phyloP scores from a whole-genome alignment of 1,140 invertebrate species.

The Diplogasteroides magnus region DNA sequence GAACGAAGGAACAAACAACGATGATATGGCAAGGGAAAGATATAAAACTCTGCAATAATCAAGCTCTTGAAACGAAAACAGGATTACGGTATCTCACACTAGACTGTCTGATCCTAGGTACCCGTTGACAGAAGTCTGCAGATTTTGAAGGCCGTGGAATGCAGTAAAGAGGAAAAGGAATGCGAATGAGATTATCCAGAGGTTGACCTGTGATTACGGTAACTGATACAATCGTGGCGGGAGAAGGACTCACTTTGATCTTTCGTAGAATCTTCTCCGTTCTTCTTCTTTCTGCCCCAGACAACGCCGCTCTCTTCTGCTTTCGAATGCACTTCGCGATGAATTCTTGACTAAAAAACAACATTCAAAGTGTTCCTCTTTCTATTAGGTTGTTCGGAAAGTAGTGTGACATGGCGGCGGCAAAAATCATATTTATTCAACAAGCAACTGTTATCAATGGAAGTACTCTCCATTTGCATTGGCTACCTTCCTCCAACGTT shows the following conservation, averaged over 20 bases:
- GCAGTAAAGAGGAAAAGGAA: constrained; percentile 90
- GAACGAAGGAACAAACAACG: constrained; percentile 52
- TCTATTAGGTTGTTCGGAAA: no score
- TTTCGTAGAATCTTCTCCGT: constrained; percentile 42
- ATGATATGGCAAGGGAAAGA: constrained; percentile 48
- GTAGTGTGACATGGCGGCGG: no score
- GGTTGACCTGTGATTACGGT: constrained; percentile 26
- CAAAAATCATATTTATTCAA: no score
- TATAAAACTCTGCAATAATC: constrained; percentile 50
- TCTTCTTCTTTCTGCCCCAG: constrained; percentile 33
- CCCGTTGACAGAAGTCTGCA: constrained; percentile 62
- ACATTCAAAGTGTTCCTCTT: no score
- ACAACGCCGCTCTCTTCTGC: constrained; percentile 37
- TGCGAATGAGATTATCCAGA: constrained; percentile 72
- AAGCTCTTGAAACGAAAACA: not conserved
- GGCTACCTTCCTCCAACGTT: no score
- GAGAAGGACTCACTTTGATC: constrained; percentile 30
- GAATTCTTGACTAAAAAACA: constrained; percentile 43
- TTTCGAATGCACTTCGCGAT: constrained; percentile 49
- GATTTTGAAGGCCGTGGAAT: constrained; percentile 79
- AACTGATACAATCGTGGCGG: no score
- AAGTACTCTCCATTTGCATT: no score
- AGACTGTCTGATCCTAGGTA: constrained; percentile 48
- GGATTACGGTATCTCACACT: constrained; percentile 15
- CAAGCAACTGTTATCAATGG: no score